Conservation (phyloP, 1,140 invertebrate species). For the Aphelenchoides fujianensis region DNA sequence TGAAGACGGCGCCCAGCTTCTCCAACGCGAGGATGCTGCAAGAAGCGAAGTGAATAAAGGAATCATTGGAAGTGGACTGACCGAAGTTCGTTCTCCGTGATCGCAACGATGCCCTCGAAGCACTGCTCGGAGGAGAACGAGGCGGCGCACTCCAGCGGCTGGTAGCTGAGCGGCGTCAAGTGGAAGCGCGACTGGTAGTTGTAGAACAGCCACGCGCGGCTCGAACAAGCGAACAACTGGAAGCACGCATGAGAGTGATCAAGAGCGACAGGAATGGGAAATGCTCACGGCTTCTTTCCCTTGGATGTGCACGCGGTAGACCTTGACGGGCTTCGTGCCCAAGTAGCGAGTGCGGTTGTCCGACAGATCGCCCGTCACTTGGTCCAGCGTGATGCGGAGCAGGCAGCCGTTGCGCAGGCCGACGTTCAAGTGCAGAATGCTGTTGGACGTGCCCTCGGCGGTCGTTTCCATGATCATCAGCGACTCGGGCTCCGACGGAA, state of each 20-base stretch:
- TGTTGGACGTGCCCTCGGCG: slow-evolving; percentile 63
- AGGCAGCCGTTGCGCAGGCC: slow-evolving; percentile 94
- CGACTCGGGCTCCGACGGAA: slow-evolving; percentile 93
- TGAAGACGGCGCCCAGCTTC: slow-evolving; percentile 96
- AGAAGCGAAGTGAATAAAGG: background rate
- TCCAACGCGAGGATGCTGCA: slow-evolving; percentile 86
- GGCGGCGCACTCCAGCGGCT: slow-evolving; percentile 84
- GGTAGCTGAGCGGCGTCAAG: slow-evolving; percentile 60
- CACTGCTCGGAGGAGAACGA: slow-evolving; percentile 98
- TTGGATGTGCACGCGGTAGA: slow-evolving; percentile 91
- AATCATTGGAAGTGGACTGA: no score
- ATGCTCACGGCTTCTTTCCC: slow-evolving; percentile 81
- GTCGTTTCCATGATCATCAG: slow-evolving; percentile 91
- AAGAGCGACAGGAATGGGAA: slow-evolving; percentile 15
- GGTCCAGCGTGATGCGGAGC: slow-evolving; percentile 88
- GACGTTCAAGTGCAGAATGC: slow-evolving; percentile 87
- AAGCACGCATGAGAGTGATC: slow-evolving; percentile 36
- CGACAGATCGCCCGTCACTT: slow-evolving; percentile 89
- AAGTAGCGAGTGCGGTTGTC: slow-evolving; percentile 94
- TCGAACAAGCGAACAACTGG: slow-evolving; percentile 88
- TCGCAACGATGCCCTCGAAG: slow-evolving; percentile 97
- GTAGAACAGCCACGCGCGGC: slow-evolving; percentile 94
- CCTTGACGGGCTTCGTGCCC: slow-evolving; percentile 87
- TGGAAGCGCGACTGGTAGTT: slow-evolving; percentile 84
- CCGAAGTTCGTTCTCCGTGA: slow-evolving; percentile 91